phyloP scores from a whole-genome alignment of 2,113 vertebrate genomes.

The Quiscalus mexicanus region DNA sequence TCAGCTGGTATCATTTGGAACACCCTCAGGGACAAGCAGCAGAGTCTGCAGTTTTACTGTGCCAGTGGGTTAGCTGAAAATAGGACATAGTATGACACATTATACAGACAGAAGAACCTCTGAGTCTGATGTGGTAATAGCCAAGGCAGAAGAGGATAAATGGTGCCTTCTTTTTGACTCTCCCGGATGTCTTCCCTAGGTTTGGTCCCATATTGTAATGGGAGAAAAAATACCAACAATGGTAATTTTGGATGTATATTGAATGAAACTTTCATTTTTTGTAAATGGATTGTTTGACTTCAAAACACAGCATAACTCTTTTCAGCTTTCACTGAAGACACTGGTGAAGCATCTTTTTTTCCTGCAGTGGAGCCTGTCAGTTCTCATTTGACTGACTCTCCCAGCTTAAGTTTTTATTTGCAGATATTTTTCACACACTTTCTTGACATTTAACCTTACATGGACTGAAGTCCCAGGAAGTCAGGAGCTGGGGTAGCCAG shows the following conservation, averaged over 20 bases:
- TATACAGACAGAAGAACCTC: background rate
- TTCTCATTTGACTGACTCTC: background rate
- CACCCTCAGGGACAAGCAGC: background rate
- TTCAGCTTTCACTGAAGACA: background rate
- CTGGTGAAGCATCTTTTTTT: background rate
- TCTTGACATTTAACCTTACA: background rate
- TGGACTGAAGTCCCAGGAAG: background rate
- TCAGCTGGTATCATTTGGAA: background rate
- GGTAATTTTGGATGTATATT: background rate
- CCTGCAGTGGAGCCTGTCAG: background rate
- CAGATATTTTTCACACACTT: background rate
- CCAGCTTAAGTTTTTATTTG: background rate
- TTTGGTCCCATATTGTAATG: background rate
- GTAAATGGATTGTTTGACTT: background rate
- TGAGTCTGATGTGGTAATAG: background rate
- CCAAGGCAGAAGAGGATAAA: background rate
- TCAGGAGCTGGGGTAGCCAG: rapidly evolving
- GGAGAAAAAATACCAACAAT: background rate
- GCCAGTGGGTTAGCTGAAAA: background rate
- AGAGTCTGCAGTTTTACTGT: background rate
- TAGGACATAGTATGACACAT: background rate
- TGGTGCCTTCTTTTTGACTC: background rate
- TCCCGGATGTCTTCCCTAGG: background rate
- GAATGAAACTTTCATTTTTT: background rate
- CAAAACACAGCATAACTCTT: background rate